Evolutionary conservation across 2,888 invertebrate genomes (phyloP).

Genomic region (Agrochola circellaris): DNA sequence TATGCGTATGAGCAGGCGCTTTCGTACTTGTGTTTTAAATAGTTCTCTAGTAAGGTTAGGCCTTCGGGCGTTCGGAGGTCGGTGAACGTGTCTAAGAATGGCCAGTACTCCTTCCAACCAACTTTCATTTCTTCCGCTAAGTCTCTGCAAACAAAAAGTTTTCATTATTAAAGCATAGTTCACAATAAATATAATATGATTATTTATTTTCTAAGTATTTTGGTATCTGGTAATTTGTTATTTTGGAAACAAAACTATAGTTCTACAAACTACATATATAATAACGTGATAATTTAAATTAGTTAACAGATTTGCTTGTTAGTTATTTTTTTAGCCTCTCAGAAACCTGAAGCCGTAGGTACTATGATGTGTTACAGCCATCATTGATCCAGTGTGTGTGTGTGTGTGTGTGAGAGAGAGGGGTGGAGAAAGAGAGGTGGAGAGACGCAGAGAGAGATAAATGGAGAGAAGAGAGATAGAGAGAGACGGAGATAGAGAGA

Average conservation of each 20-base stretch:
- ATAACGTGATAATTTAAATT: neutral
- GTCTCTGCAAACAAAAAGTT: conserved; percentile 81
- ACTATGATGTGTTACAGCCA: neutral
- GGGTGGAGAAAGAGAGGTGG: no score
- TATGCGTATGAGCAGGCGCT: conserved; percentile 83
- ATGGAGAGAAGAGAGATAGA: no score
- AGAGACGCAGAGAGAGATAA: no score
- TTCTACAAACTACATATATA: no score
- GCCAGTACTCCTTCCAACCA: conserved; percentile 98
- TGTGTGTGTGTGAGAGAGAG: no score
- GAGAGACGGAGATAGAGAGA: no score
- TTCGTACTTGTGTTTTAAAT: conserved; percentile 91
- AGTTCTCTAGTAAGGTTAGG: conserved; percentile 93
- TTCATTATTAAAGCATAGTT: conserved; percentile 2
- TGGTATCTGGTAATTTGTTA: neutral
- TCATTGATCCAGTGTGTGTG: neutral
- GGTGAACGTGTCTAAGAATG: conserved; percentile 95
- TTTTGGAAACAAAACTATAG: neutral
- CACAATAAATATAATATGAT: neutral
- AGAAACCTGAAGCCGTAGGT: neutral
- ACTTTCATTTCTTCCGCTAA: conserved; percentile 93
- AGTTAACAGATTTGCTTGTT: neutral
- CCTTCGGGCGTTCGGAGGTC: conserved; percentile 95
- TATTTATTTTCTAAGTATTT: neutral
- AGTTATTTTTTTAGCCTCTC: neutral